Evolutionary conservation across 2,797 vertebrate genomes (phyloP), one percentile per base, ranked within the genome.

Genomic region (Tachyglossus aculeatus): DNA sequence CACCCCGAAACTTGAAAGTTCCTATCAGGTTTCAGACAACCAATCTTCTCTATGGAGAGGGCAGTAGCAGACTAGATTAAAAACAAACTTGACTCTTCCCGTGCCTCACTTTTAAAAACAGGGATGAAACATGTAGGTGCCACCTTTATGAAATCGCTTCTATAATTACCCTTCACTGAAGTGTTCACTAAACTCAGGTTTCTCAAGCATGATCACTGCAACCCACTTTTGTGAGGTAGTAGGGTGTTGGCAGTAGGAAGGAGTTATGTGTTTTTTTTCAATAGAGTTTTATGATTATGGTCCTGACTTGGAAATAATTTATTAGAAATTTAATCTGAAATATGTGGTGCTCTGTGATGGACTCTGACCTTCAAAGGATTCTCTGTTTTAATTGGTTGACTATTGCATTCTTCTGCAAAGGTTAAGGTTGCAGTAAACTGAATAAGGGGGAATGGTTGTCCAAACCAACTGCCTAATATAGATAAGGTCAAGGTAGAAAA

Each of bases 241-340:
- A 32, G 3, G 18, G 8, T 36, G n/a, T n/a, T n/a, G n/a, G n/a
- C n/a, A n/a, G n/a, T n/a, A n/a, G n/a, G 24, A 48, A 48, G 27
- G 25, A 31, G n/a, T 31, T 9, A 19, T 4, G 1, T 13, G 25
- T 41, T 4, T 9, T 12, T 18, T 22, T 7, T 5, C n/a, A 22
- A 43, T 11, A 43, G n/a, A n/a, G 0, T 32, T 10, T 69, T 53
- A 45, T 60, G 24, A 0, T 58, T 39, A 4, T 14, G 14, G 2
- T 60, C 43, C 1, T 4, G 27, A 41, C 68, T 0, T 38, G 7
- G 27, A 29, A 24, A 5, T 19, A 54, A 64, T 37, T 2, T 31
- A 19, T 67, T 57, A 29, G 41, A 67, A 61, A 77, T 41, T 69
- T 39, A 21, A 19, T 1, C 5, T 52, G 66, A 50, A 83, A 16